phyloP scores from a whole-genome alignment of 2,888 invertebrate genomes.

The Acanthoscelides obtectus region DNA sequence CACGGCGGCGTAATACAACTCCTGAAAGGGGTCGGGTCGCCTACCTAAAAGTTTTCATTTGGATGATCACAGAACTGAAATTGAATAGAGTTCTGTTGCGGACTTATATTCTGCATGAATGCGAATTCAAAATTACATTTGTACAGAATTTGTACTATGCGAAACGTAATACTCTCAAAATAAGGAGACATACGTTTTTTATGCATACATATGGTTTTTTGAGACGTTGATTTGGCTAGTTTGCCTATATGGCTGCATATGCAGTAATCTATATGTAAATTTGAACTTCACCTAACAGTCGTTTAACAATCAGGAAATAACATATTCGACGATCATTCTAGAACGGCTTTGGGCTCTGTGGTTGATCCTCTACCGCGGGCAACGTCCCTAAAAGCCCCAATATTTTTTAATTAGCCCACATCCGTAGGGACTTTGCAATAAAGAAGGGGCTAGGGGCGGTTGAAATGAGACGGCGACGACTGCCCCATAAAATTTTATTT shows the following conservation, averaged over 20 bases:
- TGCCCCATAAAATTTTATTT: conserved; percentile 23
- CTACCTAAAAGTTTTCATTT: not conserved
- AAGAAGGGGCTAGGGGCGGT: conserved; percentile 19
- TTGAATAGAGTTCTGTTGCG: not conserved
- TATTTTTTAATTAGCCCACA: conserved; percentile 26
- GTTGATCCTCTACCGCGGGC: not conserved
- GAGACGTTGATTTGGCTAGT: too few relatives aligned
- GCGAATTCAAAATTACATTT: too few relatives aligned
- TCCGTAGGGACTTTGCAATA: conserved; percentile 18
- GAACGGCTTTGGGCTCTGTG: not conserved
- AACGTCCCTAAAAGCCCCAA: conserved; percentile 19
- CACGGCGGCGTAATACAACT: conserved; percentile 19
- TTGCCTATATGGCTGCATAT: too few relatives aligned
- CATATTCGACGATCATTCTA: not conserved
- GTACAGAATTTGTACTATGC: too few relatives aligned
- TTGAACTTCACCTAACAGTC: too few relatives aligned
- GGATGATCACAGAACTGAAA: not conserved
- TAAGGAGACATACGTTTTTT: too few relatives aligned
- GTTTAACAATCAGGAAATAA: too few relatives aligned
- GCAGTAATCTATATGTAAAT: too few relatives aligned
- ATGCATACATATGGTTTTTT: too few relatives aligned
- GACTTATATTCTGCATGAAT: too few relatives aligned
- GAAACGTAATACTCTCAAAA: too few relatives aligned
- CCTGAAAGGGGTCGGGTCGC: conserved; percentile 21
- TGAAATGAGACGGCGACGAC: conserved; percentile 18